These are phyloP conservation scores for Phalanger gymnotis DNA, from an alignment of 2,797 vertebrate species.

Conservation along the genomic window DNA sequence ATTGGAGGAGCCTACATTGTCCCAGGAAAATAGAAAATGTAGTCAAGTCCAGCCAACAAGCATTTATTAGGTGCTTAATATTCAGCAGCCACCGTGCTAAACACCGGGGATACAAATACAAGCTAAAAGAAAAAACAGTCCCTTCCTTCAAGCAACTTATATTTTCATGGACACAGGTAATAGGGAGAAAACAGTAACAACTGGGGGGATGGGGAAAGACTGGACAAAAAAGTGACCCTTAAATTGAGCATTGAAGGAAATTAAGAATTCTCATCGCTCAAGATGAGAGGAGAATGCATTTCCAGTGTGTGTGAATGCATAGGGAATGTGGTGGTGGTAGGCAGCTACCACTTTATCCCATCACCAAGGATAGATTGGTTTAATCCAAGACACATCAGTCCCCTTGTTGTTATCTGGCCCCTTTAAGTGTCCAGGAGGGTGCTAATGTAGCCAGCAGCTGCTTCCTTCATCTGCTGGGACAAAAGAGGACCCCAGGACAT, in stretches of 20 bases:
- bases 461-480: background rate
- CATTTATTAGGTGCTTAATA: background rate
- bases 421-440: background rate
- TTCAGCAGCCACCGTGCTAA: background rate
- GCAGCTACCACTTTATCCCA: background rate
- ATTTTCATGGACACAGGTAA: background rate
- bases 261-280: background rate
- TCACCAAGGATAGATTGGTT: background rate
- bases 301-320: background rate
- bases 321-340: background rate
- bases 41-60: background rate
- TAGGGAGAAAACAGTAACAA: background rate
- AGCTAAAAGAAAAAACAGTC: background rate
- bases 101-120: background rate
- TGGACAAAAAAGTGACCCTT: background rate
- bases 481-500: background rate
- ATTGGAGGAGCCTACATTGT: background rate
- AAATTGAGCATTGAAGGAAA: background rate
- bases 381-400: background rate
- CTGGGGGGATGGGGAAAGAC: background rate
- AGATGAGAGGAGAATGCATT: background rate
- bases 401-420: background rate
- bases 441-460: background rate
- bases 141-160: background rate
- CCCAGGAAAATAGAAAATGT: background rate